Evolutionary conservation across 2,113 vertebrate genomes (phyloP).

Genomic region (Hypocryptadius cinnamomeus): DNA sequence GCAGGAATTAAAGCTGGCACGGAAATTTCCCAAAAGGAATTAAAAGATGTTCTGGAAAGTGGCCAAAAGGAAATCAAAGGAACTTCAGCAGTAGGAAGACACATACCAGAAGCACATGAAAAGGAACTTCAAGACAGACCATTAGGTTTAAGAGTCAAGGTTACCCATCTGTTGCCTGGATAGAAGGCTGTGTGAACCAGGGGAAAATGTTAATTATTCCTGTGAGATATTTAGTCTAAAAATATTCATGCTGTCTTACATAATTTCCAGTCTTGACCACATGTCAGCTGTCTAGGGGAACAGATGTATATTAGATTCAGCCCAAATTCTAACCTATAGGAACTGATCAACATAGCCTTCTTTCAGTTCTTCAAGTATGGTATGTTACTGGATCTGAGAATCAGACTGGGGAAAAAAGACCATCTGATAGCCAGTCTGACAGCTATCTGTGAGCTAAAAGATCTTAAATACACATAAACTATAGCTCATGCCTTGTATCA

Average conservation of each 20-base stretch:
- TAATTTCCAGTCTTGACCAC: neutral
- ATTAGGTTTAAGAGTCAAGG: neutral
- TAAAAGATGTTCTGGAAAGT: constrained; percentile 15
- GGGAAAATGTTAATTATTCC: neutral
- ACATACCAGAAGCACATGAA: neutral
- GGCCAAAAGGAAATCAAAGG: constrained; percentile 31
- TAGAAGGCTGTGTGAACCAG: neutral
- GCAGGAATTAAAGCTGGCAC: constrained; percentile 12
- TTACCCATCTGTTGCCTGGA: neutral
- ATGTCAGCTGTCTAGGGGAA: neutral
- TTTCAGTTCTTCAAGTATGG: neutral
- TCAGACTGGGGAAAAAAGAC: neutral
- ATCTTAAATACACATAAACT: neutral
- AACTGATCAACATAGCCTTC: neutral
- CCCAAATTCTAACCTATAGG: neutral
- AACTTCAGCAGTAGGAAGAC: neutral
- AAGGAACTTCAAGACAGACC: neutral
- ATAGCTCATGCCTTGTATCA: neutral
- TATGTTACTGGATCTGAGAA: neutral
- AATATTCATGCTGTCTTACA: neutral
- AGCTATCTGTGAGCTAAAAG: neutral
- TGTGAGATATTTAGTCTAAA: neutral
- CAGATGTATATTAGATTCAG: neutral
- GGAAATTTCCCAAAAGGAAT: constrained; percentile 6
- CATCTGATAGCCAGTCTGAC: neutral